Conservation (phyloP, 1,140 invertebrate genomes). For the Pentalonia nigronervosa region DNA sequence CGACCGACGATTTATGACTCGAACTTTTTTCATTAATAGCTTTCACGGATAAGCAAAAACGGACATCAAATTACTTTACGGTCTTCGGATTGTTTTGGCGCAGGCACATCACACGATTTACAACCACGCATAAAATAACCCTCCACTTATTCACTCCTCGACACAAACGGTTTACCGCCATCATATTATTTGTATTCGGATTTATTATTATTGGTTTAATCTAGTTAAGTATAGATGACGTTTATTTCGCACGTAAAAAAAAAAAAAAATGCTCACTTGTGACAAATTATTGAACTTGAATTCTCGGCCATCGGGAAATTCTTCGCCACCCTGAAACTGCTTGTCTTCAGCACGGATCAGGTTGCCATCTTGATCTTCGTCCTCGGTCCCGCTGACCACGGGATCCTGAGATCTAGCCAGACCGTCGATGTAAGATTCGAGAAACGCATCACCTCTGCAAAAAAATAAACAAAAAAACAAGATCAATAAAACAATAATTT, state of each 20-base stretch:
- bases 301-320: conserved; percentile 21
- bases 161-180: neutral
- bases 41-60: conserved; percentile 24
- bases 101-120: conserved; percentile 16
- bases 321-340: conserved; percentile 15
- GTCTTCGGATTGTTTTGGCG: conserved; percentile 1
- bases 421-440: conserved; percentile 51
- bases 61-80: conserved; percentile 19
- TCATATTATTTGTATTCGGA: neutral
- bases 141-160: neutral
- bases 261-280: neutral
- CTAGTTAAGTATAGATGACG: neutral
- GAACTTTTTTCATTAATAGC: conserved; percentile 35
- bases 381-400: conserved; percentile 27
- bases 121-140: conserved; percentile 11
- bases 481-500: neutral
- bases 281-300: conserved; percentile 51
- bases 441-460: conserved; percentile 53
- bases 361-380: conserved; percentile 45
- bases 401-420: conserved; percentile 46
- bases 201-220: neutral
- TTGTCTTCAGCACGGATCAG: neutral
- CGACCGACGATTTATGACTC: conserved; percentile 40
- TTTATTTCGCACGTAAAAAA: neutral
- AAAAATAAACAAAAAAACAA: neutral